These are phyloP conservation scores for Hirtodrosophila duncani DNA, from an alignment of 2,888 invertebrate genomes.

Conservation along the genomic window DNA sequence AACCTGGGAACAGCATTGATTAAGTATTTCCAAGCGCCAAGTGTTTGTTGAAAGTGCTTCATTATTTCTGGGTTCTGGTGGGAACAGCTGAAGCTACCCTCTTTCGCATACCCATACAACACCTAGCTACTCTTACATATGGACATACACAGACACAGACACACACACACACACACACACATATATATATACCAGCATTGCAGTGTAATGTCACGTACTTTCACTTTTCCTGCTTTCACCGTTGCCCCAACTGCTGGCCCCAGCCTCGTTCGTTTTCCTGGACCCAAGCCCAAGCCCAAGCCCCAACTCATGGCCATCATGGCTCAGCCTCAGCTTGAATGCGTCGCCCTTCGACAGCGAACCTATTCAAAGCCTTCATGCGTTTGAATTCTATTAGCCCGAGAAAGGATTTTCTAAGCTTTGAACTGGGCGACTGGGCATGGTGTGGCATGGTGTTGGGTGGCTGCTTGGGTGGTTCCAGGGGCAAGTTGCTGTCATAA, in stretches of 20 bases:
- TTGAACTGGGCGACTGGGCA: slow-evolving; percentile 4
- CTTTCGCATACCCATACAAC: background rate
- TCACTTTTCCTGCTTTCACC: slow-evolving; percentile 50
- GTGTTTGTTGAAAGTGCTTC: too few species aligned
- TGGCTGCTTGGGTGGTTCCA: too few species aligned
- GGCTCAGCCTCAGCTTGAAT: slow-evolving; percentile 33
- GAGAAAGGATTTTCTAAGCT: slow-evolving; percentile 62
- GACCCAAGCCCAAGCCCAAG: slow-evolving; percentile 26
- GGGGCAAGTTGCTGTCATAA: slow-evolving; percentile 55
- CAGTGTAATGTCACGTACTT: slow-evolving; percentile 64
- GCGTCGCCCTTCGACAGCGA: slow-evolving; percentile 59
- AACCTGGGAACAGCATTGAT: too few species aligned
- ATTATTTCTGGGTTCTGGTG: too few species aligned
- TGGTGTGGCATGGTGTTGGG: background rate
- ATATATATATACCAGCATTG: slow-evolving; percentile 10
- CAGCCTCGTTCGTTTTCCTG: background rate
- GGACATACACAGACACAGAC: too few species aligned
- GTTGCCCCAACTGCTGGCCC: background rate
- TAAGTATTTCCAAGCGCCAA: too few species aligned
- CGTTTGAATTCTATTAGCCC: slow-evolving; percentile 68
- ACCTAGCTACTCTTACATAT: slow-evolving; percentile 14
- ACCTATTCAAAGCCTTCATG: slow-evolving; percentile 68
- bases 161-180: background rate
- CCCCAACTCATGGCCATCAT: slow-evolving; percentile 43
- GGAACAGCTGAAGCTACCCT: too few species aligned